phyloP scores from a whole-genome alignment of 2,113 vertebrate species.

The Varanus salvator region DNA sequence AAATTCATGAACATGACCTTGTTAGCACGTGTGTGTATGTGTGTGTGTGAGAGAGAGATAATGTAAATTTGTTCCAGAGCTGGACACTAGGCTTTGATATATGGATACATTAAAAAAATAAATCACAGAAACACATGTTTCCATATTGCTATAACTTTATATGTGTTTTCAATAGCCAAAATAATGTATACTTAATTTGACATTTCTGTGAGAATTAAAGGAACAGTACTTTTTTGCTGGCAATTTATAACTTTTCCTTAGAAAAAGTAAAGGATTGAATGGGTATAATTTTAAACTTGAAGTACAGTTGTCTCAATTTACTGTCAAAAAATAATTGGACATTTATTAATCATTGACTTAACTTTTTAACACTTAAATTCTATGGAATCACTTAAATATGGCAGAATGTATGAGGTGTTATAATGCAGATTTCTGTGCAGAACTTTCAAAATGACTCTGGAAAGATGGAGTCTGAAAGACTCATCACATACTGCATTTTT shows the following conservation, averaged over 20 bases:
- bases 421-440: slow-evolving; percentile 18
- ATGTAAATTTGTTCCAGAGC: background rate
- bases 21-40: background rate
- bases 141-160: background rate
- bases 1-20: background rate
- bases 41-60: background rate
- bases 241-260: slow-evolving; percentile 28
- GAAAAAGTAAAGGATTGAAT: background rate
- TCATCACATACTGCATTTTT: background rate
- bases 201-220: background rate
- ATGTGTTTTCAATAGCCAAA: background rate
- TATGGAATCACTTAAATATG: slow-evolving; percentile 16
- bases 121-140: background rate
- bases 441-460: background rate
- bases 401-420: background rate
- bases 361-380: fast-evolving
- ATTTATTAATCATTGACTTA: background rate
- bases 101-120: background rate
- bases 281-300: background rate
- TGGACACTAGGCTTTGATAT: background rate
- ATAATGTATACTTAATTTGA: background rate
- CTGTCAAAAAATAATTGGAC: background rate
- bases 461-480: background rate
- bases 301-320: background rate
- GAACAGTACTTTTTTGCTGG: background rate